Evolutionary conservation across 2,797 vertebrate genomes (phyloP), one percentile per base, ranked within the genome.

Genomic region (Scleropages formosus): DNA sequence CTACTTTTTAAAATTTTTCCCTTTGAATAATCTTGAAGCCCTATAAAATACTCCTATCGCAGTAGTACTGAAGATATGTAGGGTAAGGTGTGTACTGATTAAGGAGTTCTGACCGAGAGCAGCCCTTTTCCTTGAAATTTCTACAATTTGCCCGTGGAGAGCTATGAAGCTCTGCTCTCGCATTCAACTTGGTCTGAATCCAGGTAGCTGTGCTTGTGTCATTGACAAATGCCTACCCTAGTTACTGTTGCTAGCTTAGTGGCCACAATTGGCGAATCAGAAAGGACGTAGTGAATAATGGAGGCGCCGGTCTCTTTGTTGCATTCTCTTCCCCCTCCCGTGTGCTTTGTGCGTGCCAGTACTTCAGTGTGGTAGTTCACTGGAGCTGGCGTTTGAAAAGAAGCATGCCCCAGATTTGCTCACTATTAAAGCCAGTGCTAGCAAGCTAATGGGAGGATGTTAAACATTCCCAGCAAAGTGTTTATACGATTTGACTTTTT

Each of bases 21-120:
- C 31, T 39, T 39, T 6, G 6, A 39, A 39, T 2, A 39, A 39
- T 31, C 6, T 39, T 2, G 31, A 39, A 31, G 31, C 39, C 6
- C n/a, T n/a, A n/a, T 39, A 39, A 39, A 39, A 39, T 39, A 39
- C 31, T 39, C 6, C 6, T 39, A 6, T 39, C 31, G 2, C 26
- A 31, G 68, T 58, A 47, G n/a, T 31, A 58, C 27, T 56, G 22
- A 58, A 51, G 1, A 61, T 61, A 22, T 3, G 16, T 15, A 68
- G 51, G 58, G 56, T 51, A 71, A 49, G 47, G 53, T 68, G 68
- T 58, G 15, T 22, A 51, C 16, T 56, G 26, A 71, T 71, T 71
- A 71, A 31, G 8, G 56, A 51, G 51, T 24, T 49, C 46, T 26
- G 22, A 56, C 10, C 18, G 18, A 56, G 10, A 18, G n/a, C 1